These are phyloP conservation scores for Leucopternis melanops DNA, from an alignment of 2,113 vertebrate species.

Conservation along the genomic window DNA sequence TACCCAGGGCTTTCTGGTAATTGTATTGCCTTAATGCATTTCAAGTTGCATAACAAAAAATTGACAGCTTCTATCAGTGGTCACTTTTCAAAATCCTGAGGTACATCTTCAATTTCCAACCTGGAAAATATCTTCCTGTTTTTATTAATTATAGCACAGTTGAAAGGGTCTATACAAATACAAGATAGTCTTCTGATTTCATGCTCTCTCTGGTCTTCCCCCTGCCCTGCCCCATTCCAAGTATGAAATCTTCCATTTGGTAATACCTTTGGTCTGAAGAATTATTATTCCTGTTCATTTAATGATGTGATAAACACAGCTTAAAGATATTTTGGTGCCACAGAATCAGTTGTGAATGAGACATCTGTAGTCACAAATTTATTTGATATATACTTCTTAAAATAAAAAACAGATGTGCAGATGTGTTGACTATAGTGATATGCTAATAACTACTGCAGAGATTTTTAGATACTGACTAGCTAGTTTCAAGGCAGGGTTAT, in stretches of 20 bases:
- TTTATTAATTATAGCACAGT: neutral
- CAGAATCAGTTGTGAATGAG: constrained; percentile 41
- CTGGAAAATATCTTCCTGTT: neutral
- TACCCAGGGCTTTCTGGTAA: neutral
- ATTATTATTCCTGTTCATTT: neutral
- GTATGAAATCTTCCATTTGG: neutral
- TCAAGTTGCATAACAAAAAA: neutral
- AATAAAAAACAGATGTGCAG: constrained; percentile 52
- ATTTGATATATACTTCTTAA: constrained; percentile 52
- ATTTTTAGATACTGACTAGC: neutral
- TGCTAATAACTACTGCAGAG: constrained; percentile 1
- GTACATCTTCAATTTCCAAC: neutral
- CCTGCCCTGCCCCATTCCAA: neutral
- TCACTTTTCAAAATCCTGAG: neutral
- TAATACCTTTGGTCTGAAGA: constrained; percentile 24
- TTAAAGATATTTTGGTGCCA: constrained; percentile 45
- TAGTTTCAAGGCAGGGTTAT: neutral
- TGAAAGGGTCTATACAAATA: neutral
- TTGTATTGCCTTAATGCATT: neutral
- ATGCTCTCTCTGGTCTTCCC: neutral
- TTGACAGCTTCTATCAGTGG: neutral
- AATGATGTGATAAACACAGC: constrained; percentile 17
- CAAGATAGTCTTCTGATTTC: neutral
- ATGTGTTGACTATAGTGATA: constrained; percentile 34
- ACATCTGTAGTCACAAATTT: constrained; percentile 58